Evolutionary conservation across 2,888 invertebrate genomes (phyloP).

Genomic region (Drosophila neutralis): DNA sequence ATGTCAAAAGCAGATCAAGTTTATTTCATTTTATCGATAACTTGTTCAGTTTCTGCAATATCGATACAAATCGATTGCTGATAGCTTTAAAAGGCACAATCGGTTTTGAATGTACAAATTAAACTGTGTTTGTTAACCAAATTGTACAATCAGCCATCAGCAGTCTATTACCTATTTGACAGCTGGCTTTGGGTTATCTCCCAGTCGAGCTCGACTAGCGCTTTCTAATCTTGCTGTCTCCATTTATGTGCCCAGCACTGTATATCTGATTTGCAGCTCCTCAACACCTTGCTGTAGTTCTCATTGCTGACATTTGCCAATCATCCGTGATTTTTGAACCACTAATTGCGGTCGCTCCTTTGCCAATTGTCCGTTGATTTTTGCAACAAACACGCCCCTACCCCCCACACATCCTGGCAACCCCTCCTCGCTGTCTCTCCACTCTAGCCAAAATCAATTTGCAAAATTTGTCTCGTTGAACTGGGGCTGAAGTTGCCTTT

Average conservation of each 20-base stretch:
- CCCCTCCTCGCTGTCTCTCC: background rate
- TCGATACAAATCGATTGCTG: background rate
- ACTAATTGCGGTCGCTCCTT: slow-evolving; percentile 36
- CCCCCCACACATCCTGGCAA: background rate
- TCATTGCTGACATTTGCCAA: background rate
- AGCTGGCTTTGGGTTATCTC: no score
- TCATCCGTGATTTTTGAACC: background rate
- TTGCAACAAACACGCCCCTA: background rate
- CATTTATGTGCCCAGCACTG: background rate
- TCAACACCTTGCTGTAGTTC: background rate
- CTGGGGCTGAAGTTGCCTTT: slow-evolving; percentile 11
- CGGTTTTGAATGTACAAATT: background rate
- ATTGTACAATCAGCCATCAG: no score
- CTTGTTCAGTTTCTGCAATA: background rate
- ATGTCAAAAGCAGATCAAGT: background rate
- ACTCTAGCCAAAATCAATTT: slow-evolving; percentile 70
- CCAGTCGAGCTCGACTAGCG: no score
- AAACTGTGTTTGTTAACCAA: no score
- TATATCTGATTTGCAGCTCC: background rate
- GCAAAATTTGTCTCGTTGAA: slow-evolving; percentile 53
- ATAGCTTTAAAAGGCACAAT: background rate
- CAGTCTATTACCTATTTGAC: no score
- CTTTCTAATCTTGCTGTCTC: background rate
- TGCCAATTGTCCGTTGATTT: slow-evolving; percentile 7
- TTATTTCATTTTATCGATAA: background rate